Evolutionary conservation across 1,140 invertebrate genomes (phyloP), one percentile per base, ranked within the genome.

Genomic region (Heliconius congener): DNA sequence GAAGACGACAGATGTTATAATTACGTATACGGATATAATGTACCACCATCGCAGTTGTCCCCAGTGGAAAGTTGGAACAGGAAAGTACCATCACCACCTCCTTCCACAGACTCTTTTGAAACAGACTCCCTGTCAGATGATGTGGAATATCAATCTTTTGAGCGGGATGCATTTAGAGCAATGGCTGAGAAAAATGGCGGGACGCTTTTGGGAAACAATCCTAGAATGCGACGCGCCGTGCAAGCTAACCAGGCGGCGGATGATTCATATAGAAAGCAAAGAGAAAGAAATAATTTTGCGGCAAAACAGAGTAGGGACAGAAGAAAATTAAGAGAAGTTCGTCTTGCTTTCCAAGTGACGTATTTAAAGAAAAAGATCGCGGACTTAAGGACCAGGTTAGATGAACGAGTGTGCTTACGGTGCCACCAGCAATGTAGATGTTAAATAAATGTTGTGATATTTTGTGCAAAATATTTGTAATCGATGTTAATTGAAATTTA

Each of bases 221-320:
- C 96, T 0, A 96, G 96, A 83, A 97, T 97, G 96, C 89, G 96
- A 30, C 89, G 96, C 13, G 87, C 89, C 0, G 92, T 94, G 1
- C 90, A 90, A n/a, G 90, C 87, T 5, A 91, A 90, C 19, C 91
- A 94, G 37, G 88, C 89, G 5, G 80, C 78, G 0, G 86, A 96
- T 34, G 98, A 99, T 87, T 96, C 96, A 0, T 99, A 99, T 88
- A 97, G 97, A 95, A 98, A 98, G 87, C 95, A 98, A 78, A 94
- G 99, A 13, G 96, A 97, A 77, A 99, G 99, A 90, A 99, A 99
- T 90, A 99, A 99, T 90, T 98, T 97, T 83, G 99, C 99, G 0
- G 99, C 99, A 1, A 99, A 99, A 91, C 95, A 98, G 77, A 99
- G 98, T 1, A 95, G 99, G 57, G 98, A 99, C 86, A 97, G 98